Base-by-base conservation (phyloP, 2,113 vertebrate species). In the Chaetura pelagica region DNA sequence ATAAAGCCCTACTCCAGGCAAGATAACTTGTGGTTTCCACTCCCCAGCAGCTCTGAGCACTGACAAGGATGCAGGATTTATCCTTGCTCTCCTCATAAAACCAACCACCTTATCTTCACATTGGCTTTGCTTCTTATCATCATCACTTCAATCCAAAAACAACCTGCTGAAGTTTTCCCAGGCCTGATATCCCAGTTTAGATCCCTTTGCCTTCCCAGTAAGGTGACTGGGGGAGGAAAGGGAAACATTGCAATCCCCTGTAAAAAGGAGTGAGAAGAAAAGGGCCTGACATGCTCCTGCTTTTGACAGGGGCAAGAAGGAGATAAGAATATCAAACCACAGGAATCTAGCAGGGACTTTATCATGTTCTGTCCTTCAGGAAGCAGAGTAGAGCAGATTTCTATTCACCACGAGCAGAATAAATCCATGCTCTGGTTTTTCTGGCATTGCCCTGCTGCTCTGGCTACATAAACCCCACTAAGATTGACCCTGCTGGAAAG, bases 111-210 rank as follows among this genome's bases (percentile, higher is more conserved):
- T 90, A 85, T 90, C 85, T 64, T 64, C 69, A 57, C 0, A 0
- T 0, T 0, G 29, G 7, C 29, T 89, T 76, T 48, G 23, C 87
- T 82, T 44, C 74, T 82, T 79, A 81, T 64, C 82, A 3, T 8
- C 6, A 0, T 15, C 0, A 2, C 18, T 84, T 78, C 13, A 32
- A 57, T 42, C 40, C 69, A 86, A 87, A 79, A 20, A 29, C 0
- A 1, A 32, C 4, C 0, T 4, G 23, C 22, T 46, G 59, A 63
- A n/a, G 83, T 4, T 34, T 20, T 61, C 24, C 35, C 5, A 6
- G 34, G 54, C 48, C 46, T 24, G 13, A 9, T 9, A 54, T 32
- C 59, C 46, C 51, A n/a, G 3, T 38, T 85, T 13, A 4, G 9
- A 51, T n/a, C 21, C 15, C 4, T 14, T 1, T 83, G 23, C 49